Conservation (phyloP, 2,888 invertebrate genomes). For the Stictocephala bisonia region DNA sequence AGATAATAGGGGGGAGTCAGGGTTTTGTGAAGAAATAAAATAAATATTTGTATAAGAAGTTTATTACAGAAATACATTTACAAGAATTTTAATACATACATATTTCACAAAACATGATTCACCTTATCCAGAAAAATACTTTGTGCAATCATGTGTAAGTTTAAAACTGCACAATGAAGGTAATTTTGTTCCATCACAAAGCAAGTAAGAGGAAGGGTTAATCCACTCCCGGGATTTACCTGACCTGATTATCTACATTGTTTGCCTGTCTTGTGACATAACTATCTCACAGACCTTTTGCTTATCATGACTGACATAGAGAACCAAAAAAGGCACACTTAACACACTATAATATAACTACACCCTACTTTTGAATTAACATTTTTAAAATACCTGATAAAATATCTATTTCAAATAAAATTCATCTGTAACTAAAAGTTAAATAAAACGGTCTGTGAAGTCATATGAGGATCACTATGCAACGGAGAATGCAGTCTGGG, state of each 20-base stretch:
- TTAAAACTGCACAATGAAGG: no score
- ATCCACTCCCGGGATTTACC: no score
- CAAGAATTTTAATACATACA: conserved; percentile 50
- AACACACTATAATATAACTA: conserved; percentile 37
- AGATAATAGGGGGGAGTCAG: no score
- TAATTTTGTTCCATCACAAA: no score
- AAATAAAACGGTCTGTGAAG: no score
- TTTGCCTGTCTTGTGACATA: no score
- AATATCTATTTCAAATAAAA: conserved; percentile 10
- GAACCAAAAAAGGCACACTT: conserved; percentile 40
- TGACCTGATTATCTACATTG: no score
- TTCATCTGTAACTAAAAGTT: conserved; percentile 2
- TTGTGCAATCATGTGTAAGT: conserved; percentile 48
- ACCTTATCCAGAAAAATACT: conserved; percentile 48
- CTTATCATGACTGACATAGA: conserved; percentile 12
- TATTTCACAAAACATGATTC: conserved; percentile 49
- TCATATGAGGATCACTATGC: conserved; percentile 38
- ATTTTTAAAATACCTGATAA: background rate
- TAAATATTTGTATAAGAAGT: conserved; percentile 50
- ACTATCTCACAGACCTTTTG: no score
- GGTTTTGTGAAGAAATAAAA: no score
- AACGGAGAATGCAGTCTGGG: conserved; percentile 53
- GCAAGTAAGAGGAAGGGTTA: background rate
- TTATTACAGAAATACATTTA: conserved; percentile 58
- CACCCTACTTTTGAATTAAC: conserved; percentile 18